Base-by-base conservation (phyloP, 2,797 vertebrate species). In the Poeciliopsis turneri region DNA sequence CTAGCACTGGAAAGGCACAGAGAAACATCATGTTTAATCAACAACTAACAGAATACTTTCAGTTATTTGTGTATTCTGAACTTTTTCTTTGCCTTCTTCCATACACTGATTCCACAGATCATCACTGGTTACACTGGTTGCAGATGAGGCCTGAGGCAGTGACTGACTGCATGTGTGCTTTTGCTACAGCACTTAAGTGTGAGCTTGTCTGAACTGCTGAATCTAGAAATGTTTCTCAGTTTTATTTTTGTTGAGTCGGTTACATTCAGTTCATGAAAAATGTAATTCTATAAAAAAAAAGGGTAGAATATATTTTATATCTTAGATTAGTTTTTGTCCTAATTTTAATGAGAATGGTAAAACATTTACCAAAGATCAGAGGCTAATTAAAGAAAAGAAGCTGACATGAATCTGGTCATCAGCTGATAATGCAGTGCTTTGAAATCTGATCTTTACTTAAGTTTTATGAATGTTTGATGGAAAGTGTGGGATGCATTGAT, bases 61-160 rank as follows among this genome's bases (percentile, higher is more conserved):
- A 89, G 90, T 93, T 94, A 83, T 90, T 94, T 88, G 87, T 94
- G 93, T 92, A 84, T 87, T 92, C 88, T 91, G 77, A 75, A 81
- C 76, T 78, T 90, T 86, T 95, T 94, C 96, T 96, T 95, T 92
- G 89, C 68, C 82, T 86, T 66, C 79, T 90, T 84, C 92, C 93
- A 95, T 95, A 95, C 95, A 93, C 86, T 90, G 86, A 82, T 82
- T 83, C 69, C 90, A 83, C 78, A 90, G 93, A 96, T 95, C 94
- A 96, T 89, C 92, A 94, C 93, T 93, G 91, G 88, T 88, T 86
- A 75, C 73, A 39, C 36, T 39, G 36, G 36, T 39, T 39, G 94
- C 86, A 90, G 90, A 90, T 87, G 78, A 93, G 81, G 92, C 86
- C 84, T 81, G 88, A 86, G 88, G 92, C 95, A 96, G 96, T 96